Conservation (phyloP, 2,797 vertebrate genomes). For the Falco novaeseelandiae region DNA sequence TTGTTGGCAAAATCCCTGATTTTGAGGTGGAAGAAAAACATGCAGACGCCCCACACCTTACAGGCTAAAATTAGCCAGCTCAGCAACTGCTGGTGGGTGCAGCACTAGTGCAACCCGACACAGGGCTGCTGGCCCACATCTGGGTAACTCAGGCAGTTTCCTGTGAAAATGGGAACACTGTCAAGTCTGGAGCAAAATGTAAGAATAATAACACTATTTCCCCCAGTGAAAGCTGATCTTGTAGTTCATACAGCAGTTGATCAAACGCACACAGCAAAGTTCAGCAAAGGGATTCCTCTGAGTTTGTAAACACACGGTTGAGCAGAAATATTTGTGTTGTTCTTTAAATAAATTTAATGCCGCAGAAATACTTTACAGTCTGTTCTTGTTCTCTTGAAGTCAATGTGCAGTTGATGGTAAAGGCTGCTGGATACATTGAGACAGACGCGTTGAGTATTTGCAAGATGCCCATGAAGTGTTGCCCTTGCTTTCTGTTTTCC, state of each 20-base stretch:
- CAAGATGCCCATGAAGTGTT: not conserved
- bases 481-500: not conserved
- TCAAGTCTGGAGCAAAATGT: constrained; percentile 64
- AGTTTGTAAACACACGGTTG: constrained; percentile 28
- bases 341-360: not conserved
- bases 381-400: not conserved
- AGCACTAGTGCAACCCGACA: not conserved
- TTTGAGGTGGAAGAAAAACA: constrained; percentile 30
- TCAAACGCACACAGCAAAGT: constrained; percentile 22
- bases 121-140: constrained; percentile 49
- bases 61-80: not conserved
- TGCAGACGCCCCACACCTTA: constrained; percentile 20
- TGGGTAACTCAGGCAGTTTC: constrained; percentile 63
- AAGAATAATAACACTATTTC: constrained; percentile 58
- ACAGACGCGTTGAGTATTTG: not conserved
- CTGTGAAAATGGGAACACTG: constrained; percentile 64
- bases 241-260: constrained; percentile 36
- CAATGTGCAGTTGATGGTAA: not conserved
- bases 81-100: constrained; percentile 47
- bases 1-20: constrained; percentile 22
- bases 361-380: not conserved
- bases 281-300: not conserved
- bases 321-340: not conserved
- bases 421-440: not conserved
- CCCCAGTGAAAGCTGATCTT: constrained; percentile 56